Conservation (phyloP, 2,113 vertebrate genomes). For the Melospiza melodia region DNA sequence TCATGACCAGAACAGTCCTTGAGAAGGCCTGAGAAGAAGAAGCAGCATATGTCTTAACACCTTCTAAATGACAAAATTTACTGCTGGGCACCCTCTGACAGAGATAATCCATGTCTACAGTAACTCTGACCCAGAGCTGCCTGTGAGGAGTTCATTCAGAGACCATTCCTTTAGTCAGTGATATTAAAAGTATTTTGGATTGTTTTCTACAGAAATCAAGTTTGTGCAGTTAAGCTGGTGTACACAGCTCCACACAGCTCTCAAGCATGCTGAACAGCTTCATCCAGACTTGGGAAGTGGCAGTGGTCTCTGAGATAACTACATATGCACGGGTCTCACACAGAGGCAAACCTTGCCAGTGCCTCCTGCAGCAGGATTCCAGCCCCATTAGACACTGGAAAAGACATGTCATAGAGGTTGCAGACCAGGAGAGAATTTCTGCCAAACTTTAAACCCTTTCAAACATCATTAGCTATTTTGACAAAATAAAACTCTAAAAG, state of each 20-base stretch:
- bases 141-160: not conserved
- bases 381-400: not conserved
- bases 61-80: not conserved
- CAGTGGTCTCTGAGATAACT: not conserved
- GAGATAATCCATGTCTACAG: not conserved
- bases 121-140: not conserved
- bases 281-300: not conserved
- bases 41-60: not conserved
- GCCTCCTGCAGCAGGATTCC: not conserved
- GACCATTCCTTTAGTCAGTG: not conserved
- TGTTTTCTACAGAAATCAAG: not conserved
- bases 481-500: not conserved
- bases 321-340: not conserved
- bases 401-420: not conserved
- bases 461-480: not conserved
- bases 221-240: not conserved
- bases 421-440: not conserved
- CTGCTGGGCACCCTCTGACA: not conserved
- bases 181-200: not conserved
- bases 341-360: not conserved
- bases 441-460: not conserved
- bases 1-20: not conserved
- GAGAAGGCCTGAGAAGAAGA: not conserved
- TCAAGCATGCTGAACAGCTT: not conserved
- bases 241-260: not conserved